These are phyloP conservation scores for Lipotes vexillifer DNA, from an alignment of 2,113 vertebrate species.

Conservation along the genomic window DNA sequence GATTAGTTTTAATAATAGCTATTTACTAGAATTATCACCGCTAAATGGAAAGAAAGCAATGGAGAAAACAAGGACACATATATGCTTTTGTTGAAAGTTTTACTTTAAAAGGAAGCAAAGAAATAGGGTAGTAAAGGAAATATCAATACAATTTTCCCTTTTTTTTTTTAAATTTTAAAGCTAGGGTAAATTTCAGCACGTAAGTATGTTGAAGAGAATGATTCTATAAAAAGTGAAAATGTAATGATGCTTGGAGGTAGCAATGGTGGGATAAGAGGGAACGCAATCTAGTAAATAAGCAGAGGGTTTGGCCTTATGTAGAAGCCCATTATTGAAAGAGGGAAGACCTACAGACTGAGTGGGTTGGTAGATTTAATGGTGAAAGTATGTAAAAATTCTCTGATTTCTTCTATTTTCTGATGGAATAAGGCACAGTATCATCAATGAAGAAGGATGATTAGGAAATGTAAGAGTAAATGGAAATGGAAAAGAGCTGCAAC, in stretches of 20 bases:
- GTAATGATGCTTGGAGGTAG: neutral
- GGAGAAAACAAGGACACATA: neutral
- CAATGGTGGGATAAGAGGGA: neutral
- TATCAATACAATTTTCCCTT: neutral
- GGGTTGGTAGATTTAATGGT: neutral
- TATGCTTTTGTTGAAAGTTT: neutral
- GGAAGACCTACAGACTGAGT: neutral
- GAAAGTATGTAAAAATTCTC: neutral
- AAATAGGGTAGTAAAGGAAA: neutral
- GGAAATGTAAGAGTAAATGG: neutral
- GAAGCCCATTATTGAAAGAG: neutral
- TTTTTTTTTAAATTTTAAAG: neutral
- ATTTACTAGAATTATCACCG: neutral
- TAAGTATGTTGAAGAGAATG: neutral
- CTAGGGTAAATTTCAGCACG: neutral
- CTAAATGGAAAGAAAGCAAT: neutral
- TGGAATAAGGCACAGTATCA: neutral
- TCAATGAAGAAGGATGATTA: neutral
- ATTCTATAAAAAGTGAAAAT: neutral
- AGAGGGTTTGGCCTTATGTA: neutral
- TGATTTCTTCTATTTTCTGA: neutral
- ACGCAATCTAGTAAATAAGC: neutral
- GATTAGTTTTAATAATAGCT: neutral
- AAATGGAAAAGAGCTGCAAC: neutral
- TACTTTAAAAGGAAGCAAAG: neutral